These are phyloP conservation scores for Apamea crenata DNA, from an alignment of 2,888 invertebrate genomes.

Conservation along the genomic window DNA sequence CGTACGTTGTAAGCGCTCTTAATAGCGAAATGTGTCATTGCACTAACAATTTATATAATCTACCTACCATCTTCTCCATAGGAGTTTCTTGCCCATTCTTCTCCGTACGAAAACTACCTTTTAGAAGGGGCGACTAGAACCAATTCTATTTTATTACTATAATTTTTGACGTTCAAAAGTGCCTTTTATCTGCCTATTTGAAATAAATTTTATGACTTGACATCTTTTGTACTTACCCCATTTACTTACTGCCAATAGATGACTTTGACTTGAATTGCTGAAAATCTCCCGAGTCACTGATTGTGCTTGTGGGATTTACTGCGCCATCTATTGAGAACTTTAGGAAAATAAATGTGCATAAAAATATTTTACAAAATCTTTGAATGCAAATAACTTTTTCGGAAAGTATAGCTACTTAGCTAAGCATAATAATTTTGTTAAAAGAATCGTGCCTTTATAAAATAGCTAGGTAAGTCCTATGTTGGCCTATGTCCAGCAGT, in stretches of 20 bases:
- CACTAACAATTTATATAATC: background rate
- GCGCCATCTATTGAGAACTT: slow-evolving; percentile 40
- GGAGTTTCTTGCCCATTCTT: too few species aligned
- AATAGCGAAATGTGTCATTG: background rate
- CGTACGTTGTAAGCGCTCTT: too few species aligned
- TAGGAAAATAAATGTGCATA: background rate
- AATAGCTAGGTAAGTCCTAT: background rate
- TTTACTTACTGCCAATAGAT: background rate
- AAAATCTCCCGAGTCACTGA: background rate
- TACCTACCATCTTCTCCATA: background rate
- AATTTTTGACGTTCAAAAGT: too few species aligned
- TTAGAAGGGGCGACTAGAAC: too few species aligned
- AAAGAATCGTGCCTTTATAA: background rate
- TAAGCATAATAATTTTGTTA: background rate
- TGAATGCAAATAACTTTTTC: background rate
- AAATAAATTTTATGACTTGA: too few species aligned
- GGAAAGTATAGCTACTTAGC: background rate
- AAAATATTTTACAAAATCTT: background rate
- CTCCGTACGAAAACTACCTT: too few species aligned
- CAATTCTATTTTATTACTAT: too few species aligned
- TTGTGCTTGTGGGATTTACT: background rate
- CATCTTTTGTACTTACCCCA: background rate
- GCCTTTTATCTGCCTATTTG: too few species aligned
- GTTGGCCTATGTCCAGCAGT: too few species aligned
- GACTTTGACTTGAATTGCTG: background rate